phyloP scores from a whole-genome alignment of 2,888 invertebrate species.

The Rhagonycha lutea region DNA sequence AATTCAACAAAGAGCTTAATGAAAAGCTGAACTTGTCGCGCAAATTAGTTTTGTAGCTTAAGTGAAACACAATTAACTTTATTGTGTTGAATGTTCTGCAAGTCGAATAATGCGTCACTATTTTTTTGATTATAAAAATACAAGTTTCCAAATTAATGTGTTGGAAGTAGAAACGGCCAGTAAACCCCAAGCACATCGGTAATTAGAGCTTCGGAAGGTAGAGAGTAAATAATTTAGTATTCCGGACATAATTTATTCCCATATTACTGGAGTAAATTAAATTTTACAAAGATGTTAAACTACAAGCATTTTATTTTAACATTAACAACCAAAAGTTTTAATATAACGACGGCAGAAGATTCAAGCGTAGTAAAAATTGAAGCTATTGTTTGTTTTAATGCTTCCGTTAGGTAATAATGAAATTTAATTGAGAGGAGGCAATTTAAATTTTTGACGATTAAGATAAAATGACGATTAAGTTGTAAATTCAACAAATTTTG shows the following conservation, averaged over 20 bases:
- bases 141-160: not conserved
- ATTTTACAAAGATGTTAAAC: not conserved
- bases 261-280: not conserved
- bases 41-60: not conserved
- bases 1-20: not conserved
- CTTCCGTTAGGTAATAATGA: not conserved
- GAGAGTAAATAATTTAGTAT: not conserved
- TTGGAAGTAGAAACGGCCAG: not conserved
- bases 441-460: not conserved
- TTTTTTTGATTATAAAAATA: too few species aligned
- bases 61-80: not conserved
- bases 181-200: not conserved
- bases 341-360: constrained; percentile 12
- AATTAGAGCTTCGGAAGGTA: not conserved
- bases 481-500: not conserved
- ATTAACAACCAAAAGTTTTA: constrained; percentile 17
- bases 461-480: not conserved
- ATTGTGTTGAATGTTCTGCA: not conserved
- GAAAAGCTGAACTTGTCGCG: not conserved
- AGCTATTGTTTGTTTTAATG: not conserved
- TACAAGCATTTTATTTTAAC: constrained; percentile 3
- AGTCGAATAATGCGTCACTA: too few species aligned
- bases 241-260: not conserved
- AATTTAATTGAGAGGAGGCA: not conserved
- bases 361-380: not conserved